These are phyloP conservation scores for Dicroscelio sp. DNA, from an alignment of 2,888 invertebrate species.

Conservation along the genomic window DNA sequence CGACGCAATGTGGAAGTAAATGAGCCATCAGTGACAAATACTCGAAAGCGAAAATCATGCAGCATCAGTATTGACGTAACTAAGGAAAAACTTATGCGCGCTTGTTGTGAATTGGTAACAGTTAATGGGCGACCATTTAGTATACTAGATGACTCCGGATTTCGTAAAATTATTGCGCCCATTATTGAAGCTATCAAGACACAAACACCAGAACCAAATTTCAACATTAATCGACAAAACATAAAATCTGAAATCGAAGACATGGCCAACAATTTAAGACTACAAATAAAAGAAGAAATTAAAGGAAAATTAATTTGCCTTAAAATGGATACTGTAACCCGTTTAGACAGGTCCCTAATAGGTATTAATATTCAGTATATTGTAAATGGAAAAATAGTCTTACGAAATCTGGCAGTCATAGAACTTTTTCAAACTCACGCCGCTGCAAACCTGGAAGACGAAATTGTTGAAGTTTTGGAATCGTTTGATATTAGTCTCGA, in stretches of 20 bases:
- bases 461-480: conserved; percentile 17
- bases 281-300: background rate
- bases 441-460: background rate
- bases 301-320: conserved; percentile 15
- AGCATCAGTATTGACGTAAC: background rate
- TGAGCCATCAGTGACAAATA: background rate
- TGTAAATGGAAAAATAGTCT: background rate
- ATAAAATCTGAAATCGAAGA: background rate
- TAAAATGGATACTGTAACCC: conserved; percentile 16
- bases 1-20: background rate
- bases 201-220: background rate
- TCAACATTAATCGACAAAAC: conserved; percentile 1
- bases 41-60: background rate
- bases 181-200: background rate
- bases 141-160: background rate
- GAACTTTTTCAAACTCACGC: conserved; percentile 16
- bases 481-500: background rate
- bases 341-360: conserved; percentile 6
- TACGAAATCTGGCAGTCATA: conserved; percentile 28
- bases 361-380: conserved; percentile 27
- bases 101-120: conserved; percentile 3
- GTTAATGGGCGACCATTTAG: background rate
- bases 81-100: background rate
- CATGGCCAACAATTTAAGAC: background rate
- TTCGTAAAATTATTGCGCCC: background rate